phyloP scores from a whole-genome alignment of 2,113 vertebrate genomes.

The Neolamprologus brichardi region DNA sequence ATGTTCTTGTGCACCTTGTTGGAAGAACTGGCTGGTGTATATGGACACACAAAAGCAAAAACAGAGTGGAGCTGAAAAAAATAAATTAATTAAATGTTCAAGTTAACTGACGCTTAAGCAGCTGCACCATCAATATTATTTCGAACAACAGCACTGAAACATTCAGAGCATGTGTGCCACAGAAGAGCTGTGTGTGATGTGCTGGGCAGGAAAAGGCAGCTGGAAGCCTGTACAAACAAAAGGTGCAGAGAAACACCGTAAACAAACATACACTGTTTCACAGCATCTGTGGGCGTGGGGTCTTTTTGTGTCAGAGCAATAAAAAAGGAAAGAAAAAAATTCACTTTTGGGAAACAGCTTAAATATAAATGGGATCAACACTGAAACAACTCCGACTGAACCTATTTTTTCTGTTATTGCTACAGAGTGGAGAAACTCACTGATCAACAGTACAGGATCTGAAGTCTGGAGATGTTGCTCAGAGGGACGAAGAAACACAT shows the following conservation, averaged over 20 bases:
- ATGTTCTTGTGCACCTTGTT: neutral
- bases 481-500: neutral
- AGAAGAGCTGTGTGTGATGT: neutral
- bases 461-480: neutral
- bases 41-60: neutral
- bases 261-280: neutral
- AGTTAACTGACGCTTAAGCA: neutral
- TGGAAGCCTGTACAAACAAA: neutral
- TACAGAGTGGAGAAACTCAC: neutral
- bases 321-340: neutral
- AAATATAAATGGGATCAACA: neutral
- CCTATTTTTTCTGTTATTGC: neutral
- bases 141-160: neutral
- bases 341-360: rapidly evolving
- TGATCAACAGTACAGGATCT: neutral
- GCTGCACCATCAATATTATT: neutral
- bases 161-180: neutral
- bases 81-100: rapidly evolving
- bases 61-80: rapidly evolving
- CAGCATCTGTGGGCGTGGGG: neutral
- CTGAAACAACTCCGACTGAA: neutral
- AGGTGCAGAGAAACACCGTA: rapidly evolving
- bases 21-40: neutral
- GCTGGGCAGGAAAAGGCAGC: neutral
- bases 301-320: neutral